Evolutionary conservation across 1,140 invertebrate species (phyloP).

Genomic region (Zeugodacus cucurbitae): DNA sequence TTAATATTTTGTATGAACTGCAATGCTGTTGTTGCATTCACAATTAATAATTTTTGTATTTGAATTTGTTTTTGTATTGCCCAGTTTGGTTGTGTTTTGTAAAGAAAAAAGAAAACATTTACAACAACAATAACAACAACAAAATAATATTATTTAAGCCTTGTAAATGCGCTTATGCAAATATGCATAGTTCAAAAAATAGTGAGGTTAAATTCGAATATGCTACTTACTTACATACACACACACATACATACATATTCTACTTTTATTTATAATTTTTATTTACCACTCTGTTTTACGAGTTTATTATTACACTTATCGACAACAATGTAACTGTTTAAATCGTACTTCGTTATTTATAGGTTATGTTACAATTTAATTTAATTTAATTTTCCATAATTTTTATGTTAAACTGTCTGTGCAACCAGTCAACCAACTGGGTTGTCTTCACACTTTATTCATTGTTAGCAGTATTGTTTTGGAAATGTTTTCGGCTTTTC

Average conservation of each 20-base stretch:
- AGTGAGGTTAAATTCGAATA: neutral
- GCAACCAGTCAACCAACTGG: neutral
- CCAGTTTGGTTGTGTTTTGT: slow-evolving; percentile 10
- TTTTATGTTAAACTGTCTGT: neutral
- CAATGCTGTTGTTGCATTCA: neutral
- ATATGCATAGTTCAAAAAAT: neutral
- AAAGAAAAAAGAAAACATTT: neutral
- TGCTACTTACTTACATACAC: neutral
- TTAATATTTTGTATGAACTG: neutral
- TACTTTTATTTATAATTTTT: no score
- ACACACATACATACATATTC: neutral
- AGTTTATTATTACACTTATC: neutral
- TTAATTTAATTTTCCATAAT: neutral
- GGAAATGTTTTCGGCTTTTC: no score
- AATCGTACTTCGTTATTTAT: neutral
- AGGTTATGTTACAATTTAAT: neutral
- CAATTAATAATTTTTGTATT: neutral
- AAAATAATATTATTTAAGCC: neutral
- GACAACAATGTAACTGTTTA: neutral
- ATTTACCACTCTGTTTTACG: no score
- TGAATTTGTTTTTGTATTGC: neutral
- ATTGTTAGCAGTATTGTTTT: neutral
- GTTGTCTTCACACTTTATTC: neutral
- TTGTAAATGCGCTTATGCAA: neutral
- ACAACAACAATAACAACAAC: neutral